phyloP scores from a whole-genome alignment of 2,113 vertebrate genomes.

The Guaruba guarouba region DNA sequence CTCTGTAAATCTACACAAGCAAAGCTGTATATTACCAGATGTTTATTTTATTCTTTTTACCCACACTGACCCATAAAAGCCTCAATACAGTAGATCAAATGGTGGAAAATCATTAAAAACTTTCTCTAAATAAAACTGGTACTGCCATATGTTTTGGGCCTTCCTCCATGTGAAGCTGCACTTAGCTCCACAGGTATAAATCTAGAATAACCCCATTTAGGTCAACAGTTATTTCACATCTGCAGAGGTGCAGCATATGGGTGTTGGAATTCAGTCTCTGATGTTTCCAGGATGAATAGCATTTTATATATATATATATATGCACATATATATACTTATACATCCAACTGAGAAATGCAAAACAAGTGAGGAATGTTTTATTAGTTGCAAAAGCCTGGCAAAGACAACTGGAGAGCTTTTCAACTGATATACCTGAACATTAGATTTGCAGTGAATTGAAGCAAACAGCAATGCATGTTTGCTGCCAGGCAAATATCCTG shows the following conservation, averaged over 20 bases:
- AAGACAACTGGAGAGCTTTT: neutral
- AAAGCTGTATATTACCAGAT: constrained; percentile 56
- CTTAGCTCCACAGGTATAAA: constrained; percentile 35
- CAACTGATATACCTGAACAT: neutral
- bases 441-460: neutral
- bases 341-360: neutral
- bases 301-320: neutral
- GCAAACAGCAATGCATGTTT: neutral
- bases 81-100: constrained; percentile 24
- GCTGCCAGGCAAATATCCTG: neutral
- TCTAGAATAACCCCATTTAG: neutral
- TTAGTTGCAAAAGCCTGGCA: neutral
- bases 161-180: neutral
- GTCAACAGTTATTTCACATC: neutral
- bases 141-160: constrained; percentile 13
- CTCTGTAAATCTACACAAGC: constrained; percentile 40
- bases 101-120: constrained; percentile 33
- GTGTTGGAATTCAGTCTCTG: neutral
- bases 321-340: neutral
- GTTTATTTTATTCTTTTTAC: constrained; percentile 46
- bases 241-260: neutral
- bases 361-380: neutral
- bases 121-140: constrained; percentile 5
- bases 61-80: constrained; percentile 42
- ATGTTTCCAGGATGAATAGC: neutral